Conservation (phyloP, 2,113 vertebrate species). For the human (Homo sapiens) region DNA sequence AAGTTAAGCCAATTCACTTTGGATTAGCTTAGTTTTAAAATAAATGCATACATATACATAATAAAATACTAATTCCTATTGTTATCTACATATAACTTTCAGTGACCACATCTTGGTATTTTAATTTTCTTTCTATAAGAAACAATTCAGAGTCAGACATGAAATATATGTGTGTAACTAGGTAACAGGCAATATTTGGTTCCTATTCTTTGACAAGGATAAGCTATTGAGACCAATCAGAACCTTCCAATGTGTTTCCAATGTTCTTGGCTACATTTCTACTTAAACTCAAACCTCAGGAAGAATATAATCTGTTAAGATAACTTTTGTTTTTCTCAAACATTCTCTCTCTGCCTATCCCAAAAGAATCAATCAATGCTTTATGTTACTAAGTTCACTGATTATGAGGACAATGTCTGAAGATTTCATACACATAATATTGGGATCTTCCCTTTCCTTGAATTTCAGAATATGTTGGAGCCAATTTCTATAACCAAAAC, state of each 20-base stretch:
- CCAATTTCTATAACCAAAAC: conserved; percentile 71
- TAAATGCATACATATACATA: background rate
- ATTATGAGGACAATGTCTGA: background rate
- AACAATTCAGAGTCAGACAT: conserved; percentile 9
- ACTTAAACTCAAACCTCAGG: background rate
- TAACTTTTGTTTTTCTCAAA: background rate
- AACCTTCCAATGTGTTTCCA: background rate
- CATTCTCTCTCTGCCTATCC: background rate
- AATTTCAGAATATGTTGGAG: conserved; percentile 60
- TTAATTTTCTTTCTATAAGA: conserved; percentile 38
- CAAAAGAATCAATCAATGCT: background rate
- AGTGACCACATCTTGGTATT: background rate
- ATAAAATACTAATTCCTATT: conserved; percentile 25
- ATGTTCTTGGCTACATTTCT: background rate
- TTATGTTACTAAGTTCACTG: background rate
- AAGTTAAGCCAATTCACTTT: conserved; percentile 13
- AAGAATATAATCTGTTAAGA: background rate
- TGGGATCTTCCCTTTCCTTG: background rate
- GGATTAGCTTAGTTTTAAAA: conserved; percentile 3
- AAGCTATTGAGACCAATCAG: background rate
- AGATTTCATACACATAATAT: background rate
- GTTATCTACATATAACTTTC: background rate
- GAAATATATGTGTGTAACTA: background rate
- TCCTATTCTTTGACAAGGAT: background rate
- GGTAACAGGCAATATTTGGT: background rate